phyloP scores from a whole-genome alignment of 53 echinoderm and acorn worm genomes.

The Luidia sarsii region DNA sequence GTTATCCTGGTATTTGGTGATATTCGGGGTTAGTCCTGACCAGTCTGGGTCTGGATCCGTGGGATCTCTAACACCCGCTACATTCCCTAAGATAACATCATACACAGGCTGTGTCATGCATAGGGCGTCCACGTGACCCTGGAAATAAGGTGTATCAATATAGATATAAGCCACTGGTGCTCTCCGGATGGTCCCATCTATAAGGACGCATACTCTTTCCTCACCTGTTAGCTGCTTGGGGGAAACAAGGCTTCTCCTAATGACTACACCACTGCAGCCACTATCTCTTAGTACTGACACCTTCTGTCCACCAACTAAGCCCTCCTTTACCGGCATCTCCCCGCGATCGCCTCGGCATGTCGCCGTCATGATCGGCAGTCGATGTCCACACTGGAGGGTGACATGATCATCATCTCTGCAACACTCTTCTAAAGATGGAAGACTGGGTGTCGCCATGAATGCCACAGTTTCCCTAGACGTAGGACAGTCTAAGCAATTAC shows the following conservation, averaged over 20 bases:
- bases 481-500: too few relatives aligned
- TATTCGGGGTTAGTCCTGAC: neutral
- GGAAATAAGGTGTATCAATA: neutral
- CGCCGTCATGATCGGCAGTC: constrained; percentile 1
- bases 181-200: constrained; percentile 56
- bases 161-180: neutral
- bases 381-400: constrained; percentile 15
- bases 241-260: constrained; percentile 30
- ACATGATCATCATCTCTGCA: constrained; percentile 43
- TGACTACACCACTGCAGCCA: constrained; percentile 62
- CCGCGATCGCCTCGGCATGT: neutral
- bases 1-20: too few relatives aligned
- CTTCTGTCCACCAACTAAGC: neutral
- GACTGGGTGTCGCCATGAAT: too few relatives aligned
- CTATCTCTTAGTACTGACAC: too few relatives aligned
- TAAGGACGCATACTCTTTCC: constrained; percentile 44
- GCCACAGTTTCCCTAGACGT: too few relatives aligned
- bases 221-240: constrained; percentile 47
- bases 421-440: constrained; percentile 9
- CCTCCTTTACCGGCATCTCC: constrained; percentile 36
- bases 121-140: neutral
- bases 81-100: neutral
- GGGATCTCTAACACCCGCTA: neutral
- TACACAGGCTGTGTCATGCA: neutral
- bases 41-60: constrained; percentile 16